phyloP scores from a whole-genome alignment of 2,113 vertebrate genomes.

The Saguinus midas region DNA sequence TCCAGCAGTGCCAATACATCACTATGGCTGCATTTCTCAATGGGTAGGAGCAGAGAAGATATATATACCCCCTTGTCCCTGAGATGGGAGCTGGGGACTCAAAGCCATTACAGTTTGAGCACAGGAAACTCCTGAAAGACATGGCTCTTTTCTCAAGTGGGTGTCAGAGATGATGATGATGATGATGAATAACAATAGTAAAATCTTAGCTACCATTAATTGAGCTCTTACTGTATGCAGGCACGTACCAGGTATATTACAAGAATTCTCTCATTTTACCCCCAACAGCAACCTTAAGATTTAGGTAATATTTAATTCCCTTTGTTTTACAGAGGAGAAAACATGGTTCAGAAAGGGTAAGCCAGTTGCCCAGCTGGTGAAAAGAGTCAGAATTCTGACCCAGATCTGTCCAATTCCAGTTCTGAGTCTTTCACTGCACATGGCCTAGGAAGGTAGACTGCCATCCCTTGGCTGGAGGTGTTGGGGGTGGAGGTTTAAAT shows the following conservation, averaged over 20 bases:
- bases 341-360: neutral
- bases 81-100: neutral
- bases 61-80: neutral
- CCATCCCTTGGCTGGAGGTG: neutral
- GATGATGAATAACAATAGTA: neutral
- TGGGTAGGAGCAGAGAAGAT: neutral
- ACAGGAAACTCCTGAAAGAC: rapidly evolving
- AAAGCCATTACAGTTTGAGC: neutral
- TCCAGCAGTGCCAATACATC: neutral
- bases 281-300: neutral
- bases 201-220: neutral
- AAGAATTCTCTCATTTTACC: neutral
- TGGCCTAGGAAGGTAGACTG: neutral
- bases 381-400: neutral
- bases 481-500: neutral
- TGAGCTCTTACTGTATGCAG: neutral
- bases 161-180: neutral
- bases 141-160: neutral
- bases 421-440: neutral
- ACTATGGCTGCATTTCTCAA: neutral
- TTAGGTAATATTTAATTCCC: neutral
- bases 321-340: neutral
- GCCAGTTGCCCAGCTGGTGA: neutral
- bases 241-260: neutral
- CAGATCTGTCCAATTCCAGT: neutral